A percentile compares a stretch with the other conserved stretches of the same genome.
These are phyloP conservation scores for Catostylus mosaicus DNA, from an alignment of 30 jellyfish, hydroid and myxozoan genomes.

Conservation along the genomic window DNA sequence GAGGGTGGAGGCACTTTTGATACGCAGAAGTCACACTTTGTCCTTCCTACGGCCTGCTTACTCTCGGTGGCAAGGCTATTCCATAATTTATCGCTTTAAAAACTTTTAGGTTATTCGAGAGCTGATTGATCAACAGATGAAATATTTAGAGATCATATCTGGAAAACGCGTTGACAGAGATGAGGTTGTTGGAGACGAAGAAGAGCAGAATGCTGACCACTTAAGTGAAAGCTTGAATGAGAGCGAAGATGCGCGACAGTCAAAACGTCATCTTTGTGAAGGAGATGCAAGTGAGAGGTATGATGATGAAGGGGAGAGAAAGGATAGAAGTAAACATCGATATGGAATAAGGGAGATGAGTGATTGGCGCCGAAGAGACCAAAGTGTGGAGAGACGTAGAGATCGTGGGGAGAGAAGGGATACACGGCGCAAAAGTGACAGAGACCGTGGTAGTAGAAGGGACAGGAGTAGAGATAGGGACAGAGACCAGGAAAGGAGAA, in stretches of 20 bases:
- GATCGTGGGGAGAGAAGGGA: conserved; percentile 9
- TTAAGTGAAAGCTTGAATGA: background rate
- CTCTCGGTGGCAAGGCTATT: background rate
- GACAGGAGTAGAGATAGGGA: conserved; percentile 17
- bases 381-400: conserved; percentile 28
- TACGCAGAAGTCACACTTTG: too few species aligned
- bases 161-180: conserved; percentile 9
- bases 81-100: background rate
- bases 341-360: background rate
- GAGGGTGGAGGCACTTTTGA: too few species aligned
- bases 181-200: conserved; percentile 11
- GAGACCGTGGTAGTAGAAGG: conserved; percentile 20
- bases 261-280: background rate
- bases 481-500: background rate
- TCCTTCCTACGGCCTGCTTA: too few species aligned
- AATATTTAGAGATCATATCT: conserved; percentile 61
- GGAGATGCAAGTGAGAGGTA: background rate
- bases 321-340: background rate
- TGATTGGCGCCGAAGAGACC: conserved; percentile 28
- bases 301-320: conserved; percentile 1
- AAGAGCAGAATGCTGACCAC: background rate
- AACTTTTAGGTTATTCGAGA: conserved; percentile 68
- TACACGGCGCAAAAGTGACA: background rate
- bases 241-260: background rate
- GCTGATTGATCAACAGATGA: conserved; percentile 91